phyloP scores from a whole-genome alignment of 2,888 invertebrate genomes.

The Rhamnusium bicolor region DNA sequence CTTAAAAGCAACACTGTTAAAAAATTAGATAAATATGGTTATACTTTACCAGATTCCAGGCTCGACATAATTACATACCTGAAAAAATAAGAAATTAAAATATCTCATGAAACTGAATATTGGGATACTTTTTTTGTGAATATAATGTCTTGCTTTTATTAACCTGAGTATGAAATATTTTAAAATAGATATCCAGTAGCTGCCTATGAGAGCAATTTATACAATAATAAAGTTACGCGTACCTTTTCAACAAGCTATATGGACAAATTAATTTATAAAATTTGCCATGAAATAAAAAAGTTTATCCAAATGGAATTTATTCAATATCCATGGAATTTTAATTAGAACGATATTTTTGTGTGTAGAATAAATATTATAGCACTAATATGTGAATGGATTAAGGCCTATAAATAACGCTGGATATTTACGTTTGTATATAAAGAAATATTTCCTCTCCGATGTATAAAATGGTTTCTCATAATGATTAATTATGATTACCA shows the following conservation, averaged over 20 bases:
- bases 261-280: not conserved
- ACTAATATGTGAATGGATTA: not conserved
- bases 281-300: not conserved
- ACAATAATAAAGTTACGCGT: too few species aligned
- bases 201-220: too few species aligned
- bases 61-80: not conserved
- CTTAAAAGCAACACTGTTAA: too few species aligned
- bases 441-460: not conserved
- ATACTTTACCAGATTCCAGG: not conserved
- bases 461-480: not conserved
- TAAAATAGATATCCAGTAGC: too few species aligned
- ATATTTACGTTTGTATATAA: not conserved
- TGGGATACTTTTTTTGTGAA: too few species aligned
- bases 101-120: too few species aligned
- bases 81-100: not conserved
- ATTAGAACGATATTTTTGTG: not conserved
- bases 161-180: too few species aligned
- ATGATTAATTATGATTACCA: not conserved
- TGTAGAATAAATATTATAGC: not conserved
- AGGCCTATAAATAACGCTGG: not conserved
- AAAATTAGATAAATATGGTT: not conserved
- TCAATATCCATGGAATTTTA: slow-evolving; percentile 9
- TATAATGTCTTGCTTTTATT: too few species aligned
- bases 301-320: slow-evolving; percentile 9
- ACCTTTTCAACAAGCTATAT: not conserved